Percentiles rank a stretch among this genome's conserved stretches.
Conservation (phyloP, 2,113 vertebrate genomes). For the Oplegnathus fasciatus region DNA sequence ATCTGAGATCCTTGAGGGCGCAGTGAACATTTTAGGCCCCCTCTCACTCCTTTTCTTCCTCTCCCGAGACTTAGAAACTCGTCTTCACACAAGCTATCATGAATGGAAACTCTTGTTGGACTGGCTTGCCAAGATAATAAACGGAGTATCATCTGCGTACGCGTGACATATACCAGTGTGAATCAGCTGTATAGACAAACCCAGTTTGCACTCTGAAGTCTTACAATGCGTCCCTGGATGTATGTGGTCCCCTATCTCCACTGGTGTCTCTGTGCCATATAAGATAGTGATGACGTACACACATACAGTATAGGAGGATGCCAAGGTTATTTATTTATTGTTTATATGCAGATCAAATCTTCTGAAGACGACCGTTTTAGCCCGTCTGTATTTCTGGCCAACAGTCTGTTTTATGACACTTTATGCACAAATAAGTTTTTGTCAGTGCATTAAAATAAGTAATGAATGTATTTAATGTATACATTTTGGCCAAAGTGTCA, state of each 20-base stretch:
- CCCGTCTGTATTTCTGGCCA: conserved; percentile 55
- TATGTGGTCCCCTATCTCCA: conserved; percentile 51
- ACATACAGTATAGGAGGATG: conserved; percentile 48
- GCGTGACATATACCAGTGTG: conserved; percentile 2
- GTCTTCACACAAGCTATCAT: neutral
- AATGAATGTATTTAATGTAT: conserved; percentile 74
- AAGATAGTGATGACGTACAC: conserved; percentile 42
- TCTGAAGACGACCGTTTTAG: conserved; percentile 65
- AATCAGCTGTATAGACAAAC: conserved; percentile 54
- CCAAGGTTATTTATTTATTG: conserved; percentile 66
- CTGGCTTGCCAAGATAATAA: conserved; percentile 30
- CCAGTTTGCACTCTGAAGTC: conserved; percentile 81
- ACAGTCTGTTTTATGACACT: conserved; percentile 56
- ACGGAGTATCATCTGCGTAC: conserved; percentile 5
- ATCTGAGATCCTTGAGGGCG: conserved; percentile 24
- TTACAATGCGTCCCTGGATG: conserved; percentile 71
- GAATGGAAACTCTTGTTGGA: conserved; percentile 23
- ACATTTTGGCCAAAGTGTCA: conserved; percentile 65
- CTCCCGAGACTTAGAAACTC: conserved; percentile 31
- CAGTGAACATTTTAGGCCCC: conserved; percentile 1
- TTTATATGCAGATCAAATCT: conserved; percentile 63
- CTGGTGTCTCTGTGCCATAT: conserved; percentile 53
- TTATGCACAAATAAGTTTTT: conserved; percentile 67
- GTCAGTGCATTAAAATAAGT: conserved; percentile 66
- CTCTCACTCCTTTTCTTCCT: conserved; percentile 33